These are phyloP conservation scores for Luffia ferchaultella DNA, from an alignment of 2,888 invertebrate species.

Conservation along the genomic window DNA sequence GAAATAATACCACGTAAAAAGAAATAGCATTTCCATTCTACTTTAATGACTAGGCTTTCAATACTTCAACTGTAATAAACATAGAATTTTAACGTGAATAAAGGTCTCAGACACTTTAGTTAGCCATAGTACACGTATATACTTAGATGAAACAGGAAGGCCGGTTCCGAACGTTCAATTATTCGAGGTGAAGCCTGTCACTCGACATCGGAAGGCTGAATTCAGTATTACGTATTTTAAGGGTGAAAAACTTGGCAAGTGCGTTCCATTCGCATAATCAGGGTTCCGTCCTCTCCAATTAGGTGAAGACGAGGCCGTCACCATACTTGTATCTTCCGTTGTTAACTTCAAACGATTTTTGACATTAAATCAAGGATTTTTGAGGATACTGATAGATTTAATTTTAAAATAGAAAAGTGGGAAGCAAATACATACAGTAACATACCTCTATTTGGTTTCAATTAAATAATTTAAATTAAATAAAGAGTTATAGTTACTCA, in stretches of 20 bases:
- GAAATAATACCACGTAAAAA: too few relatives aligned
- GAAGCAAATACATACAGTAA: too few relatives aligned
- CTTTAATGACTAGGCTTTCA: too few relatives aligned
- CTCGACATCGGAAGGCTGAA: background rate
- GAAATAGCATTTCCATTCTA: background rate
- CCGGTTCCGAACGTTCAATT: background rate
- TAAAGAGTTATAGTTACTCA: conserved; percentile 57
- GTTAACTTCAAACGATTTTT: too few relatives aligned
- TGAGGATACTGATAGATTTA: too few relatives aligned
- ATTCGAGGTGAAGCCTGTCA: background rate
- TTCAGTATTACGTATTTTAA: background rate
- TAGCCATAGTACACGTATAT: background rate
- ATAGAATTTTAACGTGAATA: background rate
- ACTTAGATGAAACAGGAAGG: background rate
- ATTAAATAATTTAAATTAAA: conserved; percentile 53
- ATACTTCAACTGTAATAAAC: background rate
- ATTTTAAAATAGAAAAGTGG: too few relatives aligned
- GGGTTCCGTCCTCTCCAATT: background rate
- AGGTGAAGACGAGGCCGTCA: background rate
- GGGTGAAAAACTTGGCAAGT: background rate
- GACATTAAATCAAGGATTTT: conserved; percentile 25
- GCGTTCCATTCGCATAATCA: background rate
- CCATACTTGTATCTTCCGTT: too few relatives aligned
- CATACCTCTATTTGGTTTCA: conserved; percentile 70
- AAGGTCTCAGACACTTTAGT: background rate